Evolutionary conservation across 2,113 vertebrate species (phyloP), one percentile per base, ranked within the genome.

Genomic region (Lates calcarifer): DNA sequence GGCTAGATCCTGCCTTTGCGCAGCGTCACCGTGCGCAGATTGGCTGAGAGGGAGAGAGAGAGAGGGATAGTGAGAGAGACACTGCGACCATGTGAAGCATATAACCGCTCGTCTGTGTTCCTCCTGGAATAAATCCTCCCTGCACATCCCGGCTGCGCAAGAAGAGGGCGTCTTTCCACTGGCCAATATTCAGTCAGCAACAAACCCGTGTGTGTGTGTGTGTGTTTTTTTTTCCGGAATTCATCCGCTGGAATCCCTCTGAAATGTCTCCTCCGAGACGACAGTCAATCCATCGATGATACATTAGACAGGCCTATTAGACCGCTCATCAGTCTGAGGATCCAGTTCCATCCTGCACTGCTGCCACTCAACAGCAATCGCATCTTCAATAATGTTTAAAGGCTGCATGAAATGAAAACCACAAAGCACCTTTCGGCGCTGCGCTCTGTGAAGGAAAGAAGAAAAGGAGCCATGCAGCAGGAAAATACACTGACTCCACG

Each of bases 1-100:
- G 82, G 66, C 85, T 91, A 94, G 95, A 96, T 94, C 96, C 96
- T 93, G 96, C 96, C 96, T 97, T 89, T 95, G 87, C 95, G 89
- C 93, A 94, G 93, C 98, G 97, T 99, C 97, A 98, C 88, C 91
- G 95, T 81, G 86, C 91, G 89, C 94, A 96, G 97, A 98, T 98
- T 98, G 97, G 98, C 96, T 97, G 95, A 94, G 91, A 64, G 74
- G 47, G 62, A 74, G 62, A 81, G 69, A 31, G 58, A 39, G 31
- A 66, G 60, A 39, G 53, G 12, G 47, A 63, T 6, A 58, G 65
- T 6, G 51, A 77, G 69, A 82, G 74, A 81, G 70, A 73, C 28
- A 72, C 61, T 24, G 63, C 2, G 24, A 75, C 37, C 64, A 79
- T 58, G 77, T 71, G 87, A 88, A 81, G 77, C 77, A 22, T 53